phyloP scores from a whole-genome alignment of 2,113 vertebrate genomes.

The Glareola pratincola region DNA sequence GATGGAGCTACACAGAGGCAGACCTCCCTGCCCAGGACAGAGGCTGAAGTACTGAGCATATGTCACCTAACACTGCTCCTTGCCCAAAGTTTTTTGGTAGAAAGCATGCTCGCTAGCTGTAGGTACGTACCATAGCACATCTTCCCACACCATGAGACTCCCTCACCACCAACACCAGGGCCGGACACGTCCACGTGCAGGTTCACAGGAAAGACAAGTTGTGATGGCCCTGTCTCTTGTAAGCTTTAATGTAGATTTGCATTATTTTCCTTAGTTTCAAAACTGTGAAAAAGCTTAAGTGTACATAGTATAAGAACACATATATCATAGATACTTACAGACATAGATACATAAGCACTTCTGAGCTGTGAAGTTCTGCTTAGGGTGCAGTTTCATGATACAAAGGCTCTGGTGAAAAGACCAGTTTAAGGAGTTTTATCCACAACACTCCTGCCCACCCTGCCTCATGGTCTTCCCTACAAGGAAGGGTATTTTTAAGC shows the following conservation, averaged over 20 bases:
- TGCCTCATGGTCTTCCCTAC: background rate
- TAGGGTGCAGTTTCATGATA: background rate
- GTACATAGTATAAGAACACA: background rate
- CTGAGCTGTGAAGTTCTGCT: background rate
- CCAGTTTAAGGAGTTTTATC: background rate
- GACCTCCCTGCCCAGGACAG: background rate
- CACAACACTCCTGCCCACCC: background rate
- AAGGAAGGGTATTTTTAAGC: background rate
- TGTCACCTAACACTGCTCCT: background rate
- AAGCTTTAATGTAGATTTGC: background rate
- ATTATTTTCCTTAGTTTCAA: background rate
- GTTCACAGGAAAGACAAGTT: background rate
- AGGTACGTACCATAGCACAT: background rate
- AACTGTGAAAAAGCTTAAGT: background rate
- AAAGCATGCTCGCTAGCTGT: rapidly evolving
- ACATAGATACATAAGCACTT: background rate
- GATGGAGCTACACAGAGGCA: rapidly evolving
- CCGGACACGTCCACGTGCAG: background rate
- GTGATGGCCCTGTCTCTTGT: background rate
- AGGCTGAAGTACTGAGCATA: background rate
- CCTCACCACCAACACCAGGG: background rate
- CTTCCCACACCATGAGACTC: background rate
- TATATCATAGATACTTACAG: background rate
- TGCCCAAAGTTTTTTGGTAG: background rate
- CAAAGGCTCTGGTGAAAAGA: background rate